phyloP scores from a whole-genome alignment of 2,113 vertebrate species.

The Carassius auratus region DNA sequence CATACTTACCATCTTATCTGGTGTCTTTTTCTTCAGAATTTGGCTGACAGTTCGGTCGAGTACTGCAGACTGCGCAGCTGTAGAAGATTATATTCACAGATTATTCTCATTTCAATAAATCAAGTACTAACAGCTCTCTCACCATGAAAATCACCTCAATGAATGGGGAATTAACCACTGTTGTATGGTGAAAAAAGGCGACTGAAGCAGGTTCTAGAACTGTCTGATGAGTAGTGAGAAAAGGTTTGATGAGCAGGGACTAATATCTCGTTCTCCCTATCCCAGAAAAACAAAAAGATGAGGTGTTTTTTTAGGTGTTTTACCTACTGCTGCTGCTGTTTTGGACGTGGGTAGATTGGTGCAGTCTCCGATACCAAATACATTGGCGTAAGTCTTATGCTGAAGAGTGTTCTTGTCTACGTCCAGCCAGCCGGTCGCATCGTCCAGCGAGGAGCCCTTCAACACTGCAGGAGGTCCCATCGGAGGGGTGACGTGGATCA shows the following conservation, averaged over 20 bases:
- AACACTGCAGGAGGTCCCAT: constrained; percentile 89
- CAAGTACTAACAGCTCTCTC: not conserved
- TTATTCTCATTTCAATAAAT: not conserved
- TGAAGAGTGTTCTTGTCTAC: constrained; percentile 89
- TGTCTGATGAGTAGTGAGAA: not conserved
- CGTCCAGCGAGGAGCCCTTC: constrained; percentile 79
- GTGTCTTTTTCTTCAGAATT: constrained; percentile 85
- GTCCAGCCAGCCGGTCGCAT: constrained; percentile 87
- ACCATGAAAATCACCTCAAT: not conserved
- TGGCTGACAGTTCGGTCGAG: constrained; percentile 86
- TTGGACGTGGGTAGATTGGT: constrained; percentile 92
- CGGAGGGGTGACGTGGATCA: constrained; percentile 96
- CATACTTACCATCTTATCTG: constrained; percentile 80
- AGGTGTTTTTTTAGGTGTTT: constrained; percentile 44
- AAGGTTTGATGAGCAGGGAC: not conserved
- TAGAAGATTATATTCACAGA: not conserved
- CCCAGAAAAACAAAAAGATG: not conserved
- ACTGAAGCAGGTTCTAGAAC: not conserved
- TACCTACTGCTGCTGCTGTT: constrained; percentile 92
- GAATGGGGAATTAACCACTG: not conserved
- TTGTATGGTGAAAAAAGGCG: not conserved
- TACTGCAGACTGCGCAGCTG: constrained; percentile 90
- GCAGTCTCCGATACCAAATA: constrained; percentile 97
- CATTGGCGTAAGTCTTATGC: constrained; percentile 87
- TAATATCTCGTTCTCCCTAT: not conserved